Base-by-base conservation (phyloP, 35 echinoderm and acorn worm species). In the Nesometra sesokonis region DNA sequence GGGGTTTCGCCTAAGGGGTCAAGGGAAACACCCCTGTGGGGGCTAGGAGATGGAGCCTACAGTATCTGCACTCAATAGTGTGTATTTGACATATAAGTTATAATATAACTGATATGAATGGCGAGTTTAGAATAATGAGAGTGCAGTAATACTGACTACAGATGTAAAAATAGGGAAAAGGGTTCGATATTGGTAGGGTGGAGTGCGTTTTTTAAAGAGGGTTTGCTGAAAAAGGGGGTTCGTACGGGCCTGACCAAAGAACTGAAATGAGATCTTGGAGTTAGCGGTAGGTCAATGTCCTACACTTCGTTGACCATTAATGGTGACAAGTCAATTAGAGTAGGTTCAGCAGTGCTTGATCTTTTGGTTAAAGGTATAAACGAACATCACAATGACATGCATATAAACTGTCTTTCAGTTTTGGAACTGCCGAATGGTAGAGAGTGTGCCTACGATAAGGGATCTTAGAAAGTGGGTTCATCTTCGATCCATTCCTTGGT, bases 281-380 rank as follows among this genome's bases (percentile, higher is more conserved):
- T 84, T 29, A 35, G 33, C 21, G 88, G 88, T 0, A 89, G 84
- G 11, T 27, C 81, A 0, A 77, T 23, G 33, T 77, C 39, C 2
- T 89, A 89, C 81, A 89, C 81, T 23, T 89, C 52, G 36, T 77
- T 47, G 13, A 85, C 88, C 11, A 77, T 89, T 37, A 76, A 84
- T 84, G 88, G 81, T n/a, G 47, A 84, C n/a, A 9, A 89, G 78
- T n/a, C n/a, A n/a, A 38, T 8, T n/a, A 46, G 21, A 83, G 57
- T 23, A 1, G 87, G 87, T 32, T 83, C 31, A 32, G n/a, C n/a
- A n/a, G 79, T 31, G 21, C 34, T 89, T 89, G 37, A 89, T 19
- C 17, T 83, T 27, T 27, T 40, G 0, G 80, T 89, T 4, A 82
- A 83, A 36, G 78, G 87, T 83, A 13, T 43, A 80, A 80, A 88